Conservation (phyloP, 2,113 vertebrate species). For the Odobenus rosmarus region DNA sequence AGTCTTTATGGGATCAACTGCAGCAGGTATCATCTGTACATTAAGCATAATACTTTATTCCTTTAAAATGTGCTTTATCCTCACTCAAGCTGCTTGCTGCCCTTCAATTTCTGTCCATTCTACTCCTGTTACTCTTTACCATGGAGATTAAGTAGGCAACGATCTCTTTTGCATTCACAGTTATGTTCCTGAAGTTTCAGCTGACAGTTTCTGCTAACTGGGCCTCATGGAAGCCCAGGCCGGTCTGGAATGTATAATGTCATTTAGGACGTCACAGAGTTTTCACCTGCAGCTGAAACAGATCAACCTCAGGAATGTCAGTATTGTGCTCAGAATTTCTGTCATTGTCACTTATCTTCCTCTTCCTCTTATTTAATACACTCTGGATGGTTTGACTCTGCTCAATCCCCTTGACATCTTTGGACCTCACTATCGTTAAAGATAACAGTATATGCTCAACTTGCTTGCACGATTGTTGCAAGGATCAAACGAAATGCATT, state of each 20-base stretch:
- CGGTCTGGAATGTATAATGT: slow-evolving; percentile 96
- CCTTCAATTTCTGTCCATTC: slow-evolving; percentile 95
- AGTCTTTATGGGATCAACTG: slow-evolving; percentile 78
- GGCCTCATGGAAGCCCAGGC: slow-evolving; percentile 95
- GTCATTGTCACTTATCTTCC: slow-evolving; percentile 94
- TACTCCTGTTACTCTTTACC: slow-evolving; percentile 97
- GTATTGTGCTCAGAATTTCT: slow-evolving; percentile 94
- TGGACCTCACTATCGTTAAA: not conserved
- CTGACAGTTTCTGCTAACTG: slow-evolving; percentile 97
- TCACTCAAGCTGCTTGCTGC: slow-evolving; percentile 93
- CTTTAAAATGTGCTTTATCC: slow-evolving; percentile 32
- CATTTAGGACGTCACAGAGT: slow-evolving; percentile 95
- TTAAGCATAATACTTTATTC: slow-evolving; percentile 54
- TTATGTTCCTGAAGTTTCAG: slow-evolving; percentile 97
- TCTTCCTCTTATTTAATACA: slow-evolving; percentile 94
- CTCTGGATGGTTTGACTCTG: slow-evolving; percentile 90
- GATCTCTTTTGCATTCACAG: slow-evolving; percentile 97
- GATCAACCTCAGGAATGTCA: slow-evolving; percentile 94
- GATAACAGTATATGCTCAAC: not conserved
- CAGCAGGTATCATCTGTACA: slow-evolving; percentile 72
- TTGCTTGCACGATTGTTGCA: not conserved
- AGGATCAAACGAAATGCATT: slow-evolving; percentile 5
- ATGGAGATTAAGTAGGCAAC: slow-evolving; percentile 97
- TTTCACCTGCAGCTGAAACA: slow-evolving; percentile 98
- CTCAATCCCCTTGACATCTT: not conserved